phyloP scores from a whole-genome alignment of 1,140 invertebrate genomes.

The Heliconius nattereri region DNA sequence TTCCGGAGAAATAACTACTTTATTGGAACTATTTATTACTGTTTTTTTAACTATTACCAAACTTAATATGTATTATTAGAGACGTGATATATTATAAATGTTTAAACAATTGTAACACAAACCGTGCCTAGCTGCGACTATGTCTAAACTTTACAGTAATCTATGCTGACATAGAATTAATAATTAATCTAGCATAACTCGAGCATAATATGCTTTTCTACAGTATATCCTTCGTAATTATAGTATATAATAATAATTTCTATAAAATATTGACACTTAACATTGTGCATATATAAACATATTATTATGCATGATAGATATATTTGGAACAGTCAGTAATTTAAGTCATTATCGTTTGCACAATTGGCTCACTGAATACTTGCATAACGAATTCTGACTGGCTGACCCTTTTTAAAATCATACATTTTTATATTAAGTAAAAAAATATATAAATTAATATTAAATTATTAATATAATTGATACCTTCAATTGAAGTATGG shows the following conservation, averaged over 20 bases:
- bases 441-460: background rate
- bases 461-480: background rate
- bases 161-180: conserved; percentile 45
- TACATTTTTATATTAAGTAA: conserved; percentile 13
- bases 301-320: conserved; percentile 68
- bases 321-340: conserved; percentile 71
- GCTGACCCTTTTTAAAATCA: background rate
- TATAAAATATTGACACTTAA: conserved; percentile 79
- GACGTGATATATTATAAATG: background rate
- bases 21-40: background rate
- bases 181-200: conserved; percentile 45
- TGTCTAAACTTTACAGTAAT: conserved; percentile 51
- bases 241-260: conserved; percentile 31
- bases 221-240: conserved; percentile 49
- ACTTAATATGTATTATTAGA: background rate
- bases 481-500: background rate
- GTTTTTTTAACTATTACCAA: background rate
- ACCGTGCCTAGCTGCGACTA: conserved; percentile 59
- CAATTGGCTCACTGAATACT: conserved; percentile 63
- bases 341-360: conserved; percentile 72
- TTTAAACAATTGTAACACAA: background rate
- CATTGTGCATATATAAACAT: conserved; percentile 72
- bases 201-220: conserved; percentile 47
- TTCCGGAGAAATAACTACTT: background rate
- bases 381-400: conserved; percentile 28